Conservation (phyloP, 1,140 invertebrate species). For the Trichonephila inaurata region DNA sequence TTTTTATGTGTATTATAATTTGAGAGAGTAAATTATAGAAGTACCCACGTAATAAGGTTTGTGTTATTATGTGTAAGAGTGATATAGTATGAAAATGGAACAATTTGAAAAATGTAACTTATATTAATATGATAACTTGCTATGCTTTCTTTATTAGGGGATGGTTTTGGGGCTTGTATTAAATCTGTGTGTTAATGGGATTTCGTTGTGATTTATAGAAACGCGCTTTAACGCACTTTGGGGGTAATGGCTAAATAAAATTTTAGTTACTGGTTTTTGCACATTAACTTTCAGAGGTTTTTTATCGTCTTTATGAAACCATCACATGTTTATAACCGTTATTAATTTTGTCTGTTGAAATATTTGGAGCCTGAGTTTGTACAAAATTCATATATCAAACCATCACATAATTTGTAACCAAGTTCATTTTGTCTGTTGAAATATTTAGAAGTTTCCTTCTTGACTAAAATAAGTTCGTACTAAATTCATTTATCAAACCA, state of each 20-base stretch:
- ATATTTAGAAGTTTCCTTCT: too few relatives aligned
- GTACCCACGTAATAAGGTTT: neutral
- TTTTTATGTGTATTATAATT: slow-evolving; percentile 58
- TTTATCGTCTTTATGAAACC: too few relatives aligned
- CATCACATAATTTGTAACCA: too few relatives aligned
- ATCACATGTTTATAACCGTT: too few relatives aligned
- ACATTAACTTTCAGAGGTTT: too few relatives aligned
- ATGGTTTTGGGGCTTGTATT: neutral
- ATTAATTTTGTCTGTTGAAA: too few relatives aligned
- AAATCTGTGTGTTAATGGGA: neutral
- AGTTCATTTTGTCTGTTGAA: too few relatives aligned
- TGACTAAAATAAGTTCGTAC: too few relatives aligned
- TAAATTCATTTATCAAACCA: too few relatives aligned
- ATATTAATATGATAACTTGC: neutral
- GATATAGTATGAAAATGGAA: neutral
- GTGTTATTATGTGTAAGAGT: neutral
- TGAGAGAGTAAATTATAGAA: slow-evolving; percentile 4
- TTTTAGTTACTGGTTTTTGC: neutral
- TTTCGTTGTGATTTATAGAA: neutral
- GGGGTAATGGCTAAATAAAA: neutral
- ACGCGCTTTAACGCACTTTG: neutral
- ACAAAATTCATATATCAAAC: too few relatives aligned
- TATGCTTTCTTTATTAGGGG: neutral
- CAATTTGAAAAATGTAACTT: neutral
- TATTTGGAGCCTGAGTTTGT: too few relatives aligned